Evolutionary conservation across 2,888 invertebrate genomes (phyloP).

Genomic region (Schrankia costaestrigalis): DNA sequence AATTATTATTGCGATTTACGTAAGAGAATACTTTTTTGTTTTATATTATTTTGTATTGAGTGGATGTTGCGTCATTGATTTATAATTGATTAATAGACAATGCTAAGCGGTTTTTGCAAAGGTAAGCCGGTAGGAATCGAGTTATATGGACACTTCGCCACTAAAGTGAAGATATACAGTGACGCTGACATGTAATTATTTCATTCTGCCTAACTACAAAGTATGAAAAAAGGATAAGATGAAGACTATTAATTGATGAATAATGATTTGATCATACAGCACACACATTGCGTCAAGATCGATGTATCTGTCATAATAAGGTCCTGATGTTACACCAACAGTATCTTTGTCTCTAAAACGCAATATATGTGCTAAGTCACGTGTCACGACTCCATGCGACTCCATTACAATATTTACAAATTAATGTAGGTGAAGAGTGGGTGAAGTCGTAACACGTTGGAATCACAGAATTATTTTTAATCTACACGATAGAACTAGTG

Average conservation of each 20-base stretch:
- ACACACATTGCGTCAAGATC: slow-evolving; percentile 38
- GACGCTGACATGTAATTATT: slow-evolving; percentile 33
- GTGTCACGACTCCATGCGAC: slow-evolving; percentile 35
- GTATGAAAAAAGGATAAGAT: slow-evolving; percentile 39
- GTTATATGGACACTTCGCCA: no score
- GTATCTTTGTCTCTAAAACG: no score
- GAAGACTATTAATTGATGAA: slow-evolving; percentile 47
- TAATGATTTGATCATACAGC: slow-evolving; percentile 34
- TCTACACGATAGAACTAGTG: slow-evolving; percentile 59
- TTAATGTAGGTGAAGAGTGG: slow-evolving; percentile 12
- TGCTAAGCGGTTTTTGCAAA: no score
- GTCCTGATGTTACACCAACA: no score
- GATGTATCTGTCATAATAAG: no score
- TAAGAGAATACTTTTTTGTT: no score
- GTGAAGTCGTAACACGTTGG: slow-evolving; percentile 45
- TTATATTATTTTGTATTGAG: no score
- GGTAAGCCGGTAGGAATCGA: no score
- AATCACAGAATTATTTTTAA: slow-evolving; percentile 46
- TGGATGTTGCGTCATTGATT: no score
- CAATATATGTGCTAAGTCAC: slow-evolving; percentile 36
- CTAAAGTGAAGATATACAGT: slow-evolving; percentile 41
- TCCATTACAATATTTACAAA: slow-evolving; percentile 24
- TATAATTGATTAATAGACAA: no score
- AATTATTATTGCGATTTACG: no score
- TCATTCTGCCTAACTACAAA: slow-evolving; percentile 48